Evolutionary conservation across 2,113 vertebrate genomes (phyloP).

Genomic region (Planiliza haematocheilus): DNA sequence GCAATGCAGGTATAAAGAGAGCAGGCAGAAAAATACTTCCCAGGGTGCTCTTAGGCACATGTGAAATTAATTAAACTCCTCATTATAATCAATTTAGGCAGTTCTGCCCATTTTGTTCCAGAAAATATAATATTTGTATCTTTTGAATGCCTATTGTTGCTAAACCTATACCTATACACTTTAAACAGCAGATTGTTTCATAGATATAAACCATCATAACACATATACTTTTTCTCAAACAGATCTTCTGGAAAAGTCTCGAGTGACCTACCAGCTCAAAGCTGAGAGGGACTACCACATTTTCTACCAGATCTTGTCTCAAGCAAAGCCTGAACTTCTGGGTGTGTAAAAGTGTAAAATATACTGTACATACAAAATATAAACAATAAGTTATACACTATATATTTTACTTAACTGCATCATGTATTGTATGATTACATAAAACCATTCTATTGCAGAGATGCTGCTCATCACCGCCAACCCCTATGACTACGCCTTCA

Average conservation of each 20-base stretch:
- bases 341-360: slow-evolving; percentile 76
- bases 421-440: not conserved
- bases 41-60: too few relatives aligned
- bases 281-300: slow-evolving; percentile 93
- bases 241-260: slow-evolving; percentile 92
- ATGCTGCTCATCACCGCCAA: slow-evolving; percentile 83
- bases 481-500: slow-evolving; percentile 76
- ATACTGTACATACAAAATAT: not conserved
- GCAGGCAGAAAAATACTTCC: too few relatives aligned
- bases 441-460: slow-evolving; percentile 43
- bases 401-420: too few relatives aligned
- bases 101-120: too few relatives aligned
- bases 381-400: too few relatives aligned
- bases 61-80: too few relatives aligned
- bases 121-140: too few relatives aligned
- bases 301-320: slow-evolving; percentile 93
- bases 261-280: slow-evolving; percentile 91
- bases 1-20: too few relatives aligned
- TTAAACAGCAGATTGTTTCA: not conserved
- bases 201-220: not conserved
- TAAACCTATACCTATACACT: too few relatives aligned
- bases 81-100: too few relatives aligned
- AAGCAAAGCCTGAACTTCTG: slow-evolving; percentile 89
- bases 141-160: too few relatives aligned
- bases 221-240: not conserved